phyloP scores from a whole-genome alignment of 2,888 invertebrate genomes.

The Globia sparganii region DNA sequence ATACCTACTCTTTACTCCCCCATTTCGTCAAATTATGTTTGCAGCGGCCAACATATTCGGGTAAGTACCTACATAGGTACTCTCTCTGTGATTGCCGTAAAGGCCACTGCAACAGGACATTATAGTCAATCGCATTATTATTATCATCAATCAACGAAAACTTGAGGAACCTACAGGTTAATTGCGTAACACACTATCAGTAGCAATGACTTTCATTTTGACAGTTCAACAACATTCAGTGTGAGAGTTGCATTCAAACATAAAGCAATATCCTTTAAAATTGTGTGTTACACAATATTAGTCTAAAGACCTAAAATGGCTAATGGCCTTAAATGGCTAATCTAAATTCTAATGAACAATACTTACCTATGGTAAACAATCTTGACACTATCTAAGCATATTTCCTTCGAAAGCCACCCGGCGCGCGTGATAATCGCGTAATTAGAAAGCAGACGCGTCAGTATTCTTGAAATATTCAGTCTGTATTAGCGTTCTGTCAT shows the following conservation, averaged over 20 bases:
- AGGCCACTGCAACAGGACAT: background rate
- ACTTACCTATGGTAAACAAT: conserved; percentile 32
- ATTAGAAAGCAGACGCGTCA: conserved; percentile 42
- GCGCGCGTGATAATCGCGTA: conserved; percentile 42
- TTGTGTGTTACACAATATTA: too few species aligned
- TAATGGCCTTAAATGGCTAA: conserved; percentile 1
- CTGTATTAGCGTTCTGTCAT: conserved; percentile 33
- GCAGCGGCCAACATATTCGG: background rate
- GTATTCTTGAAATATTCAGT: conserved; percentile 54
- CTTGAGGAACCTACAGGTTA: too few species aligned
- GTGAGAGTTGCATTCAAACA: too few species aligned
- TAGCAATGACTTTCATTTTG: too few species aligned
- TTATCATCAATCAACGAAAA: background rate
- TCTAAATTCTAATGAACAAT: background rate
- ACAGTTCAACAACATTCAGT: too few species aligned
- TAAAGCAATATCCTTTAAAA: too few species aligned
- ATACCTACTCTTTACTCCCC: too few species aligned
- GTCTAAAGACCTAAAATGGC: background rate
- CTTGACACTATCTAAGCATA: conserved; percentile 26
- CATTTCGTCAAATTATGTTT: background rate
- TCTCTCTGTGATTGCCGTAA: too few species aligned
- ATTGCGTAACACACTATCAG: too few species aligned
- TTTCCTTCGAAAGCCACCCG: conserved; percentile 45
- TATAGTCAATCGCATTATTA: background rate
- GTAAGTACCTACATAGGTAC: too few species aligned